Evolutionary conservation across 2,888 invertebrate species (phyloP).

Genomic region (Sarcophaga caerulescens): DNA sequence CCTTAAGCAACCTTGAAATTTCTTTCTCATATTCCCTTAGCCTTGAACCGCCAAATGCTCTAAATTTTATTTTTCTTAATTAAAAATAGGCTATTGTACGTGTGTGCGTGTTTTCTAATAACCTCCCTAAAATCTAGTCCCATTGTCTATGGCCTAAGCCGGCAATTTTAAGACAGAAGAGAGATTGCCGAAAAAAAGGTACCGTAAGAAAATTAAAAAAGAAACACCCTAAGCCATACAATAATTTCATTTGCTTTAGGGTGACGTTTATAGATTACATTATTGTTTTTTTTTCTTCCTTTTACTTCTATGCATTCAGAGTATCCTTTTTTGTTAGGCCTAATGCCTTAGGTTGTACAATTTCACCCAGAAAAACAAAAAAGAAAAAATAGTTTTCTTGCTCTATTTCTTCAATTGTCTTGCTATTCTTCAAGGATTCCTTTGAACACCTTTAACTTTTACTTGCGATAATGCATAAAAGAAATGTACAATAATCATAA

Average conservation of each 20-base stretch:
- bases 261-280: constrained; percentile 78
- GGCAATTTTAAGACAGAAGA: not conserved
- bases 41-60: constrained; percentile 56
- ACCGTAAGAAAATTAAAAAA: constrained; percentile 4
- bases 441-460: constrained; percentile 56
- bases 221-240: constrained; percentile 45
- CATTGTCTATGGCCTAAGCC: constrained; percentile 40
- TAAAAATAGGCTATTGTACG: constrained; percentile 34
- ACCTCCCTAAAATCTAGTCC: constrained; percentile 30
- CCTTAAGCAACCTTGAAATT: constrained; percentile 58
- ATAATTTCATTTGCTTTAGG: constrained; percentile 62
- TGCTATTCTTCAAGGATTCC: constrained; percentile 21
- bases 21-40: constrained; percentile 20
- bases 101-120: constrained; percentile 11
- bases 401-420: constrained; percentile 31
- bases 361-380: constrained; percentile 70
- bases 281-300: constrained; percentile 71
- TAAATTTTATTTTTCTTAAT: constrained; percentile 58
- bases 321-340: constrained; percentile 51
- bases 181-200: constrained; percentile 37
- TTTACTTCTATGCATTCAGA: constrained; percentile 29
- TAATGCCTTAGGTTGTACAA: constrained; percentile 41
- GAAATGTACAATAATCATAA: constrained; percentile 41
- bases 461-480: not conserved
- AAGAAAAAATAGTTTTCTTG: not conserved